Evolutionary conservation across 2,888 invertebrate genomes (phyloP), one percentile per base, ranked within the genome.

Genomic region (Chironomus tentans): DNA sequence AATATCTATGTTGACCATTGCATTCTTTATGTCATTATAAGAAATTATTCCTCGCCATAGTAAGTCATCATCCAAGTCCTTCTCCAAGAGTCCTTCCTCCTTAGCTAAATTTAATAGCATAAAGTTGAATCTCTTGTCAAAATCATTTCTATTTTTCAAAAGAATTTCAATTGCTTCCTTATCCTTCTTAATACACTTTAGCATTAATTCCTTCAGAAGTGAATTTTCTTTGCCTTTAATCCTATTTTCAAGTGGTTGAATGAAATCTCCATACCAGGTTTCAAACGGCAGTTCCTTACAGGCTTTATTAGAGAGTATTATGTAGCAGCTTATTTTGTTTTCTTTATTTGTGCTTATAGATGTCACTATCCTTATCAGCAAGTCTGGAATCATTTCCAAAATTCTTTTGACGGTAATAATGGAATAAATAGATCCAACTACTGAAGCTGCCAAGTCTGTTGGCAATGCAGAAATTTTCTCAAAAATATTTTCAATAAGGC

Each of bases 1-100:
- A 68, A 83, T 82, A 46, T 81, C 80, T 70, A 79, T 79, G 0
- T 81, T 81, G 0, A 87, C 84, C 38, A 91, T 86, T 3, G 89
- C 89, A 72, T 81, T 79, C 77, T 86, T 82, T 70, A 92, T 81
- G 24, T 85, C 81, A 4, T 84, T 81, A 76, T 87, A 86, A 22
- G 85, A 82, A 2, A 88, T 84, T 68, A 86, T 82, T 61, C 86
- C 87, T 80, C 87, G 85, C 90, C 89, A 89, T 77, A 82, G 79
- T 74, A 79, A 77, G 13, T 71, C 77, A 70, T 76, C 65, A 2
- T 65, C 21, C 7, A 2, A 2, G 5, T 3, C 2, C 4, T 47
- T 21, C 1, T 48, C 74, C 10, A 22, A 38, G 28, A 24, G 15
- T 4, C 69, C 68, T 15, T n/a, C 21, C 24, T 69, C 69, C 6